Conservation (phyloP, 2,113 vertebrate species). For the Paracyprichromis sp. region DNA sequence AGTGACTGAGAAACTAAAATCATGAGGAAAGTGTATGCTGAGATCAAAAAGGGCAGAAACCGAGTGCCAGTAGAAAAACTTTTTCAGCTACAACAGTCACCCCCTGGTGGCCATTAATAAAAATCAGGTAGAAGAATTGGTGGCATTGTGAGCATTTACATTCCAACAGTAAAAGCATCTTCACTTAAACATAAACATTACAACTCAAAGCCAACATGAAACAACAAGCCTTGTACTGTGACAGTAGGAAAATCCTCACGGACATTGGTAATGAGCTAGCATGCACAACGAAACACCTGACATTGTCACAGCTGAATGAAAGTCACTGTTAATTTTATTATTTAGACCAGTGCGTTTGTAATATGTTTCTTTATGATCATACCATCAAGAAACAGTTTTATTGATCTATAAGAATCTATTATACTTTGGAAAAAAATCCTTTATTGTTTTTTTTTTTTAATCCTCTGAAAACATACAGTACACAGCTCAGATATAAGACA, state of each 20-base stretch:
- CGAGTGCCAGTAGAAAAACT: fast-evolving
- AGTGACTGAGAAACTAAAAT: not conserved
- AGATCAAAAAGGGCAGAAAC: not conserved
- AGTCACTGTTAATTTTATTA: not conserved
- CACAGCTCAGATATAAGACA: not conserved
- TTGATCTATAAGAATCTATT: not conserved
- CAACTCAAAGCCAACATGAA: not conserved
- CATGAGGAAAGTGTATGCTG: not conserved
- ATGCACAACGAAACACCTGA: not conserved
- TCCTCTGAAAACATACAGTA: not conserved
- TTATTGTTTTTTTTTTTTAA: not conserved
- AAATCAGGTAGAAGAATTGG: not conserved
- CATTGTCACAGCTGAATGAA: not conserved
- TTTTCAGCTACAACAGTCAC: not conserved
- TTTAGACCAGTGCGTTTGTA: not conserved
- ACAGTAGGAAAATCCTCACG: not conserved
- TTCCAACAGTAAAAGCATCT: not conserved
- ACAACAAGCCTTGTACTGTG: not conserved
- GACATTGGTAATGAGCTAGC: not conserved
- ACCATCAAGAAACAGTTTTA: not conserved
- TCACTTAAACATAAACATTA: not conserved
- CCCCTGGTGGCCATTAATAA: not conserved
- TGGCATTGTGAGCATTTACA: not conserved
- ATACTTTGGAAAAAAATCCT: not conserved
- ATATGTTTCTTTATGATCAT: not conserved